A percentile compares a stretch with the other conserved stretches of the same genome.
phyloP scores from a whole-genome alignment of 2,888 invertebrate species.

The Melanotus villosus region DNA sequence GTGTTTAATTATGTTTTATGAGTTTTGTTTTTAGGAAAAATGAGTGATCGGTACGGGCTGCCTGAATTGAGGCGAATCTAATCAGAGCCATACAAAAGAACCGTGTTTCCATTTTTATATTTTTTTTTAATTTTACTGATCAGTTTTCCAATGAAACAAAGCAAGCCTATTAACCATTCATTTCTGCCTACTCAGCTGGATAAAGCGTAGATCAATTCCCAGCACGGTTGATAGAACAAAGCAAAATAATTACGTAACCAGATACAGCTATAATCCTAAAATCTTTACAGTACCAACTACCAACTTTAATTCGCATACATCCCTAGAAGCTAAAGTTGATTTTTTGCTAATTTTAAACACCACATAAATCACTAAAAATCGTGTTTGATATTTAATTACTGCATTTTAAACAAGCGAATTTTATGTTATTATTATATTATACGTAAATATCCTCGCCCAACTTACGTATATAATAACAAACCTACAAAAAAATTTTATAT shows the following conservation, averaged over 20 bases:
- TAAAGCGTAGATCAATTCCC: conserved; percentile 24
- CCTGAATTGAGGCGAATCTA: conserved; percentile 34
- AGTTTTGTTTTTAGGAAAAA: conserved; percentile 34
- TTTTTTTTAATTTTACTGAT: conserved; percentile 18
- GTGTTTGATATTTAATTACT: no score
- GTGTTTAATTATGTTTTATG: conserved; percentile 50
- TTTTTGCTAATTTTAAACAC: no score
- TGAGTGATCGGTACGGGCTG: conserved; percentile 26
- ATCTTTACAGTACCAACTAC: no score
- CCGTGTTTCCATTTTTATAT: conserved; percentile 13
- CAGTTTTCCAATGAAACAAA: conserved; percentile 20
- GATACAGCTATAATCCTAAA: background rate
- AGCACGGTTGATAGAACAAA: background rate
- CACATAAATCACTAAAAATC: no score
- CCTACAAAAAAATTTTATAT: no score
- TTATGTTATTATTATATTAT: no score
- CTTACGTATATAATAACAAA: no score
- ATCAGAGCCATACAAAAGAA: conserved; percentile 31
- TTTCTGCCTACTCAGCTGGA: background rate
- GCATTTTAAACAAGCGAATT: no score
- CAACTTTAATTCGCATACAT: no score
- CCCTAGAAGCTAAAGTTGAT: no score
- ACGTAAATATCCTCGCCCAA: no score
- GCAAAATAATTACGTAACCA: background rate
- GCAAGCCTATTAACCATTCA: conserved; percentile 18